Base-by-base conservation (phyloP, 2,888 invertebrate genomes). In the Matsumyia berberina region DNA sequence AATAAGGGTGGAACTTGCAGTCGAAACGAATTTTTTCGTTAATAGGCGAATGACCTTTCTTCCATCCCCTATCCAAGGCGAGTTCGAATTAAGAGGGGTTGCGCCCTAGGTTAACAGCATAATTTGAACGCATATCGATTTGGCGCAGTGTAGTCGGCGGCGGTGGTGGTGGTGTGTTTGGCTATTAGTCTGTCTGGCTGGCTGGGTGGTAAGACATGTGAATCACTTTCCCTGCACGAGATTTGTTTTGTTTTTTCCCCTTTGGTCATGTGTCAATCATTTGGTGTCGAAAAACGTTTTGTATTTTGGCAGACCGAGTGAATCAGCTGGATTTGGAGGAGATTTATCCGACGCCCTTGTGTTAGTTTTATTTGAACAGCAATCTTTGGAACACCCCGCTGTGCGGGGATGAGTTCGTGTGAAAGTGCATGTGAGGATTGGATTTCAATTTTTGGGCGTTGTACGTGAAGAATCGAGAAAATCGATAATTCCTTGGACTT, bases 31-130 rank as follows among this genome's bases (percentile, higher is more conserved):
- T 35, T 57, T 44, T 58, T 44, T 49, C 53, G 12, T 51, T 39
- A 70, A 64, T 55, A 77, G 70, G 81, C 64, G 81, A 82, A 77
- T 70, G 77, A 82, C 81, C 81, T 82, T 70, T 58, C 29, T 29
- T 17, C 53, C 58, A 55, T 66, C 70, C 51, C 37, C 31, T 35
- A 35, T 31, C 8, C 12, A 19, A 53, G 29, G 12, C 0, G 37
- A 31, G 19, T 49, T 35, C 7, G 15, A 44, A 46, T 66, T 15
- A 64, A 53, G 55, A 66, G 64, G 81, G 77, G 70, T 77, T 62
- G 77, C 37, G 64, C 69, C 64, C 64, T 76, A 73, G 70, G 77
- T 44, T 77, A 77, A 70, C 51, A 81, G 76, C 12, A 58, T 64
- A 76, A 76, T 64, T 57, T 69, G 46, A 62, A 55, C 37, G 24